phyloP scores from a whole-genome alignment of 2,888 invertebrate genomes.

The Drosophila monieri region DNA sequence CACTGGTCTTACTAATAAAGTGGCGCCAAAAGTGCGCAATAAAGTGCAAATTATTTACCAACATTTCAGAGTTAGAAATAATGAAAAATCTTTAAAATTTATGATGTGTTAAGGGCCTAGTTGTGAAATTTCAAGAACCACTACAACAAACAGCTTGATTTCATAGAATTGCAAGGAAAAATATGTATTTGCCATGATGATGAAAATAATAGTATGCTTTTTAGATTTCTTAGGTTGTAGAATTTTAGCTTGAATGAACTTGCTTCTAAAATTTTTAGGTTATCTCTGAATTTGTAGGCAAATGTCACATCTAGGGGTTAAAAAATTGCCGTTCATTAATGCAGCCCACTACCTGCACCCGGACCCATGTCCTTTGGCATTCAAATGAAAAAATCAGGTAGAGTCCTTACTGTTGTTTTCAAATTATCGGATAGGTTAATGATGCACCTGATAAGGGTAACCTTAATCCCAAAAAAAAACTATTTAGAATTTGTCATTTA shows the following conservation, averaged over 20 bases:
- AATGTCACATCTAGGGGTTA: not conserved
- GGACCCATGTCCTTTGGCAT: slow-evolving; percentile 4
- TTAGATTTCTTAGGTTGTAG: too few relatives aligned
- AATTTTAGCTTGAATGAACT: not conserved
- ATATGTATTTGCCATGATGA: not conserved
- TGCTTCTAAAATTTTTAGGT: not conserved
- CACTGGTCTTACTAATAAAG: too few relatives aligned
- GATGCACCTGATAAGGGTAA: slow-evolving; percentile 49
- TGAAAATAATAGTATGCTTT: too few relatives aligned
- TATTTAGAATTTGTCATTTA: slow-evolving; percentile 18
- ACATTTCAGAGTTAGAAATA: too few relatives aligned
- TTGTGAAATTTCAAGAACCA: not conserved
- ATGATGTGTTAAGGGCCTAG: not conserved
- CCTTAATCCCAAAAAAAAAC: slow-evolving; percentile 15
- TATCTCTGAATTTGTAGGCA: not conserved
- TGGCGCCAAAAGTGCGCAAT: too few relatives aligned
- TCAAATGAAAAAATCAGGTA: not conserved
- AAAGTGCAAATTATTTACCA: too few relatives aligned
- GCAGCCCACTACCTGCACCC: slow-evolving; percentile 11
- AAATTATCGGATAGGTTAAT: slow-evolving; percentile 23
- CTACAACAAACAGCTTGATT: not conserved
- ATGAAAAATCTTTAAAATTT: too few relatives aligned
- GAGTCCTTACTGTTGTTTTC: slow-evolving; percentile 10
- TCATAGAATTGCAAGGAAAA: not conserved
- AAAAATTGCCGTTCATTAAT: slow-evolving; percentile 27